Percentiles rank a stretch among this genome's conserved stretches.
Conservation (phyloP, 2,888 invertebrate genomes). For the Stenichneumon culpator region DNA sequence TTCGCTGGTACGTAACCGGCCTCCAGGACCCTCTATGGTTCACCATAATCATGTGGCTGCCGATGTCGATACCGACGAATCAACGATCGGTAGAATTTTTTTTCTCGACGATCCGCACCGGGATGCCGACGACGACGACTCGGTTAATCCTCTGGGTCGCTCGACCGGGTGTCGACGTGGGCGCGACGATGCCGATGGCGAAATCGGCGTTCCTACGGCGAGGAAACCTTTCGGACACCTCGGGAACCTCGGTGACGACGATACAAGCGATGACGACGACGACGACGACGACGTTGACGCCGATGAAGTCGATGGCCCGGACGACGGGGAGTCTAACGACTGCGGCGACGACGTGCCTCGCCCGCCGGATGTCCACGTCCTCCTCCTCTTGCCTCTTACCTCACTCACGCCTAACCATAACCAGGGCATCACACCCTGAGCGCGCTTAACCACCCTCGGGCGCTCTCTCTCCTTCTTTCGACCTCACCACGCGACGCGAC, state of each 20-base stretch:
- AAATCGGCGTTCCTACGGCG: not conserved
- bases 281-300: slow-evolving; percentile 53
- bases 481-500: slow-evolving; percentile 3
- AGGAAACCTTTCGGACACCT: not conserved
- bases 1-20: slow-evolving; percentile 70
- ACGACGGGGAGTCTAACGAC: slow-evolving; percentile 55
- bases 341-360: slow-evolving; percentile 63
- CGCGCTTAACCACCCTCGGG: slow-evolving; percentile 64
- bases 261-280: not conserved
- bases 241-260: slow-evolving; percentile 1
- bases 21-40: slow-evolving; percentile 67
- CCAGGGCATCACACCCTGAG: slow-evolving; percentile 82
- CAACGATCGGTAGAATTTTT: not conserved
- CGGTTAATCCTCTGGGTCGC: not conserved
- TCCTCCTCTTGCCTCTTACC: slow-evolving; percentile 82
- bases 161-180: slow-evolving; percentile 30
- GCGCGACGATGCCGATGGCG: slow-evolving; percentile 60
- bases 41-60: slow-evolving; percentile 71
- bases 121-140: slow-evolving; percentile 10
- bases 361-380: slow-evolving; percentile 72
- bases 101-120: slow-evolving; percentile 7
- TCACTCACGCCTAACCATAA: slow-evolving; percentile 84
- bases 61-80: slow-evolving; percentile 43
- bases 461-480: slow-evolving; percentile 43
- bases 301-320: slow-evolving; percentile 45